These are phyloP conservation scores for Whitmania pigra DNA, from an alignment of 1,140 invertebrate species.

Conservation along the genomic window DNA sequence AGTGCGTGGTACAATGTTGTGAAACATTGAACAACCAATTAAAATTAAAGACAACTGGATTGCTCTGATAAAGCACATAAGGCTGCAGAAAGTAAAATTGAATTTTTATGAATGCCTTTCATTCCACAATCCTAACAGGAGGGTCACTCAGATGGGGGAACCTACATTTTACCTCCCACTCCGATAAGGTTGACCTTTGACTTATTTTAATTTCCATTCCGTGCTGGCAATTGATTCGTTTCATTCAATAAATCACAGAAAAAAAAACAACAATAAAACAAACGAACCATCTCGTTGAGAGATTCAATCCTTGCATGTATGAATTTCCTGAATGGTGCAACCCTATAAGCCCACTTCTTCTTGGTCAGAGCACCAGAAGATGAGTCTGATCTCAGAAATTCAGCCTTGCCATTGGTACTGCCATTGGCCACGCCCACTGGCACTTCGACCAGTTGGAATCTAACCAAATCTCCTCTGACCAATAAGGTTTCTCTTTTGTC, in stretches of 20 bases:
- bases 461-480: conserved; percentile 65
- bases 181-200: too few relatives aligned
- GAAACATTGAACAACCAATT: too few relatives aligned
- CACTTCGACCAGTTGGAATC: conserved; percentile 54
- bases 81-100: too few relatives aligned
- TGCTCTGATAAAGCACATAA: too few relatives aligned
- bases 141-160: too few relatives aligned
- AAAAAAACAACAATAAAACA: not conserved
- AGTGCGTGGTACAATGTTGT: too few relatives aligned
- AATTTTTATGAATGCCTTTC: too few relatives aligned
- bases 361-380: conserved; percentile 30
- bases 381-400: not conserved
- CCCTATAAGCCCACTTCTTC: conserved; percentile 60
- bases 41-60: too few relatives aligned
- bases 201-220: too few relatives aligned
- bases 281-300: conserved; percentile 60
- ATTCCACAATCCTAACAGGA: too few relatives aligned
- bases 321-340: conserved; percentile 67
- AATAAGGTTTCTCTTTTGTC: conserved; percentile 85
- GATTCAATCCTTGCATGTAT: conserved; percentile 75
- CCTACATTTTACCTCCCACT: too few relatives aligned
- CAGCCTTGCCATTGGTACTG: not conserved
- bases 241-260: conserved; percentile 28
- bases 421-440: not conserved
- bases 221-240: conserved; percentile 27